phyloP scores from a whole-genome alignment of 1,140 invertebrate species.

The Oreohelix idahoensis region DNA sequence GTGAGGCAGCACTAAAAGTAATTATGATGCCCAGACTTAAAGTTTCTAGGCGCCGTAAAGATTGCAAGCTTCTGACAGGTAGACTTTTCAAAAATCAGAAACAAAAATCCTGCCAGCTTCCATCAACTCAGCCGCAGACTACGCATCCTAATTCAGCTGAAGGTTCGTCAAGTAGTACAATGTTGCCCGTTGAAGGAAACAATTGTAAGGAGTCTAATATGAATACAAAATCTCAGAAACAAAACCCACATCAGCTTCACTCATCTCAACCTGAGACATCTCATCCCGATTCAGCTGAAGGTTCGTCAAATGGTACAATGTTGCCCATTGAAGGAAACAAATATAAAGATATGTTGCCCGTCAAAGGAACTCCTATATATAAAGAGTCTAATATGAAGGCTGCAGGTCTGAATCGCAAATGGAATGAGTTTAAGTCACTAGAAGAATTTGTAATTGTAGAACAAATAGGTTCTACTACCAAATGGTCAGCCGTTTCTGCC shows the following conservation, averaged over 20 bases:
- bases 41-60: constrained; percentile 43
- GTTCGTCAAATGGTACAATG: background rate
- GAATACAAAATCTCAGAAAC: too few relatives aligned
- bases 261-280: background rate
- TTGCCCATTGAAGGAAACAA: too few relatives aligned
- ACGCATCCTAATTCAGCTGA: background rate
- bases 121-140: background rate
- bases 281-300: background rate
- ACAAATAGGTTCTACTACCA: constrained; percentile 19
- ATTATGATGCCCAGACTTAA: constrained; percentile 49
- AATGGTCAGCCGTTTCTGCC: constrained; percentile 35
- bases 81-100: too few relatives aligned
- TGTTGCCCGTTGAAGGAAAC: too few relatives aligned
- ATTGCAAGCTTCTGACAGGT: constrained; percentile 41
- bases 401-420: background rate
- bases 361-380: too few relatives aligned
- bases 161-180: background rate
- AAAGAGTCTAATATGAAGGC: constrained; percentile 41
- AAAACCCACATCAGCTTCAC: background rate
- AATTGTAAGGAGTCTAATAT: too few relatives aligned
- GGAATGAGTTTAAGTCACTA: constrained; percentile 27
- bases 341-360: too few relatives aligned
- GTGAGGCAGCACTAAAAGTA: constrained; percentile 51
- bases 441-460: constrained; percentile 51
- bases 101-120: background rate